Evolutionary conservation across 2,888 invertebrate genomes (phyloP), one percentile per base, ranked within the genome.

Genomic region (Cosmopolites sordidus): DNA sequence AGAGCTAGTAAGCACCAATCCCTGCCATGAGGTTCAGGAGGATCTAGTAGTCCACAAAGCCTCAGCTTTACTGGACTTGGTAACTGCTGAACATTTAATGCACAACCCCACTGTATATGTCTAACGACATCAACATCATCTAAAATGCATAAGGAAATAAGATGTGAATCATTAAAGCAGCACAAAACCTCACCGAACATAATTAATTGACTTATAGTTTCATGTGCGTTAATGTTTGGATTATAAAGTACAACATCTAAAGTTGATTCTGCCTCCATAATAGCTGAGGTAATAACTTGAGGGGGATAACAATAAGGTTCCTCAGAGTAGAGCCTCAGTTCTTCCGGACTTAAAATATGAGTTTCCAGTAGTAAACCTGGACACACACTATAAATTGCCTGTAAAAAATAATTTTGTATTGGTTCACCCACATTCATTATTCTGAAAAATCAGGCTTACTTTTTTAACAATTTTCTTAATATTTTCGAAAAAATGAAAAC

Each of bases 1-100:
- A 84, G 79, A 11, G 89, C 88, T 52, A 89, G 72, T 66, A 87
- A 78, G 66, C 88, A 81, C 89, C 89, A 89, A 69, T 89, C 88
- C 64, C 84, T 81, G 15, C 86, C 86, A 52, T 83, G 78, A 11
- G 82, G 80, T 69, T 85, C 85, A 0, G 86, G 86, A 14, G 85
- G 85, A 73, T 89, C 88, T 50, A 89, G 73, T 62, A 85, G 73
- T 56, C 80, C 78, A 60, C 86, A 84, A 49, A 89, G 69, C 67
- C 81, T 77, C 61, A 80, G 75, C 56, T 83, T 78, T 15, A 82
- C 76, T 37, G 81, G 77, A 12, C 82, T 74, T 33, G 82, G 78
- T 27, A 88, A 74, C 50, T 81, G 76, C 33, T 80, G 78, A 6
- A 84, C 77, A 52, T 78, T 78, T 43, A 84, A 70, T 54, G 80